Evolutionary conservation across 2,888 invertebrate species (phyloP), one percentile per base, ranked within the genome.

Genomic region (Sphaeridia pumilis): DNA sequence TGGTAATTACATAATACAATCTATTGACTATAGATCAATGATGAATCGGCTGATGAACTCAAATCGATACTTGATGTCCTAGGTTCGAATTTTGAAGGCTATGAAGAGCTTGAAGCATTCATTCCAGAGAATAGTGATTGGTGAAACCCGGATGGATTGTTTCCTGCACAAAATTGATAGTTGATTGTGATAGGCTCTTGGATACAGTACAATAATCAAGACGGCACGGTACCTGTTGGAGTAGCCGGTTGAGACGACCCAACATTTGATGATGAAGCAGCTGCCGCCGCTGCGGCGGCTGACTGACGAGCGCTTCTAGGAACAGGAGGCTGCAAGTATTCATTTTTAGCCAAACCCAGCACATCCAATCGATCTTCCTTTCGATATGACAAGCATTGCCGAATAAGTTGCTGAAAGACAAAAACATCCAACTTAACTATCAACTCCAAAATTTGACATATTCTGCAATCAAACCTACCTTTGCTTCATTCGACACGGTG

Each of bases 321-420:
- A 76, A 85, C 82, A 55, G 89, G 90, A 67, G 93, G 90, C 75
- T 94, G 93, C 70, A 97, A 82, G 78, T 97, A 97, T 75, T 97
- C 95, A 75, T 97, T 95, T 74, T 85, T 81, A 68, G 94, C 88
- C 73, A 99, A 76, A 55, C 88, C 84, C 73, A 93, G 82, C 67
- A 99, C 98, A 76, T 98, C 98, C 74, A 97, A 94, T 65, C 98
- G 84, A 74, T 94, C 92, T 75, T 97, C 97, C 76, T 98, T 99
- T 68, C 90, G 84, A 75, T 99, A 99, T 69, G 94, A 94, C 72
- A 99, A 78, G 75, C 98, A 98, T 72, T 89, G 85, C 67, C 94
- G 83, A 74, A 98, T 98, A 75, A 98, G 98, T 75, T 90, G 88
- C 94, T 98, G 78, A 26, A 50, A 52, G 44, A 26, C 3, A 12